Base-by-base conservation (phyloP, 2,888 invertebrate species). In the Operophtera brumata region DNA sequence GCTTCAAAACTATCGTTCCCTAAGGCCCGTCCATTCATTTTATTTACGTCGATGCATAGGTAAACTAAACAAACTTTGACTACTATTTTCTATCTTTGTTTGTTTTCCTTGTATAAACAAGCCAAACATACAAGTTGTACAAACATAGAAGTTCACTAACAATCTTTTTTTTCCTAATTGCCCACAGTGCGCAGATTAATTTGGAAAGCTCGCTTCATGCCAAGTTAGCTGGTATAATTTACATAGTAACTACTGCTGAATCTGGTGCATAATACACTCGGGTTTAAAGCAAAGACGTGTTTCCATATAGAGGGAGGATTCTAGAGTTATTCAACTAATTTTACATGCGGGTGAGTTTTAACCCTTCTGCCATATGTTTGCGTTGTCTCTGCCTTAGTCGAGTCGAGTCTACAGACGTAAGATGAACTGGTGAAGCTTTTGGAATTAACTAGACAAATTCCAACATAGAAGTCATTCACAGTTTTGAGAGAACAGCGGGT, bases 241-340 rank as follows among this genome's bases (percentile, higher is more conserved):
- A 5, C 37, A 9, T 54, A 54, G 9, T 20, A 41, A 34, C 47
- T 44, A 39, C 32, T 32, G 13, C 44, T 1, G 32, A 9, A 37
- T 34, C 53, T 47, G 39, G 14, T 37, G 53, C 34, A 26, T 85
- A 83, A 85, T 84, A 84, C 75, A 69, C 78, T 74, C 74, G 77
- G 78, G 76, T 75, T 81, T 86, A 86, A 71, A 86, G 87, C 86
- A 86, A 87, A 86, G 83, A 84, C 86, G 75, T 86, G 87, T 86
- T 81, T 76, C 71, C 82, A 77, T 81, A 78, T 67, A 67, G 69
- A 71, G 74, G 67, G 75, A 79, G 82, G 80, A 80, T 80, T 81
- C 75, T 71, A 78, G 80, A 82, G 82, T 80, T 85, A 82, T 85
- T 84, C 80, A 82, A 84, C 83, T 80, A 84, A 86, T 84, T 86